Conservation (phyloP, 2,113 vertebrate genomes). For the Antechinus stuartii region DNA sequence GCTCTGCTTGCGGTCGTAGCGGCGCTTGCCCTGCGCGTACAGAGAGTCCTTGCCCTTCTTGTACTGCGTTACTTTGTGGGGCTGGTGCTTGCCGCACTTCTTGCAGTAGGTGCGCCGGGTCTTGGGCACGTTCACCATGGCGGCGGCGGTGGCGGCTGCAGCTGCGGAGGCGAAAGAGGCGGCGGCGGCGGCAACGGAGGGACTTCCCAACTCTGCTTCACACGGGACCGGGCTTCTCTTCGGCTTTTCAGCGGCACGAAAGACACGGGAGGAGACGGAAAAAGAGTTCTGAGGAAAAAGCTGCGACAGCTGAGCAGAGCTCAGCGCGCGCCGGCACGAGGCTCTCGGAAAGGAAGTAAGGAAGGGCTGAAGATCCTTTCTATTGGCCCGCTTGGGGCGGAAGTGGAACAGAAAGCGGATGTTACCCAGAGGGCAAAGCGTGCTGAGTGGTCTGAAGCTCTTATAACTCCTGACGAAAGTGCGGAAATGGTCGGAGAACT, state of each 20-base stretch:
- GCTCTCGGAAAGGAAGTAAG: not conserved
- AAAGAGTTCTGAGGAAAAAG: not conserved
- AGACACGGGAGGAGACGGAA: not conserved
- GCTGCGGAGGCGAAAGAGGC: too few species aligned
- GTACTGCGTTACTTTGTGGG: constrained; percentile 99
- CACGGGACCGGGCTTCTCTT: not conserved
- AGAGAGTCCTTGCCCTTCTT: constrained; percentile 99
- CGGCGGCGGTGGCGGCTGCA: not conserved
- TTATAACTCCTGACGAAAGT: not conserved
- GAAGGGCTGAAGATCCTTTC: not conserved
- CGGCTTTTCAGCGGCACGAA: not conserved
- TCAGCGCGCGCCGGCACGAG: not conserved
- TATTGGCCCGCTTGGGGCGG: not conserved
- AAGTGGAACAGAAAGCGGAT: not conserved
- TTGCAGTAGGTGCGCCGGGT: constrained; percentile 98
- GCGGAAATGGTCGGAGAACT: not conserved
- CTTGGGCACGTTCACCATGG: constrained; percentile 85
- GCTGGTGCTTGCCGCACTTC: constrained; percentile 98
- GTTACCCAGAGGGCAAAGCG: not conserved
- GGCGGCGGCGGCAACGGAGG: too few species aligned
- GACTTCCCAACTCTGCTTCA: not conserved
- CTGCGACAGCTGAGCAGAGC: not conserved
- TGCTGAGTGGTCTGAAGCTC: not conserved
- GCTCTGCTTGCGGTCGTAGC: constrained; percentile 96
- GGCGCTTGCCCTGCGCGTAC: constrained; percentile 97